These are phyloP conservation scores for Madoqua kirkii DNA, from an alignment of 2,113 vertebrate species.

Conservation along the genomic window DNA sequence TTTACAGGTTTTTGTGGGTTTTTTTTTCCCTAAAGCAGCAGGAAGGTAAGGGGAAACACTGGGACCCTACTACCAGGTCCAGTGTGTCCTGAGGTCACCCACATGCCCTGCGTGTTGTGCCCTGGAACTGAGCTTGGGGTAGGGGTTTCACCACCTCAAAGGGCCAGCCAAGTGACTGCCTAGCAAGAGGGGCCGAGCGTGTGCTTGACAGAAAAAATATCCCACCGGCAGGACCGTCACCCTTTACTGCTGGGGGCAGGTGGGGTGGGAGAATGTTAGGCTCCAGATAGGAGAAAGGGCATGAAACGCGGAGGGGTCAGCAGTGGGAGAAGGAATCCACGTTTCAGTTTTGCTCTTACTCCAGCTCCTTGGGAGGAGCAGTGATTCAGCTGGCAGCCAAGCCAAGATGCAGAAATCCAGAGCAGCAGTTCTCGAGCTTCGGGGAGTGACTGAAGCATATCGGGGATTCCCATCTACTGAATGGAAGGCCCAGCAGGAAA, in stretches of 20 bases:
- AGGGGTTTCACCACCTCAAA: background rate
- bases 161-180: background rate
- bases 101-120: background rate
- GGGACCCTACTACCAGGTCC: fast-evolving
- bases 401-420: background rate
- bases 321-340: background rate
- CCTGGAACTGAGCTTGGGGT: background rate
- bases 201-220: background rate
- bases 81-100: background rate
- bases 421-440: background rate
- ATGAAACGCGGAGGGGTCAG: fast-evolving
- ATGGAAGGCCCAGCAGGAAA: fast-evolving
- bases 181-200: background rate
- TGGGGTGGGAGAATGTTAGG: fast-evolving
- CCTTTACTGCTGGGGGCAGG: fast-evolving
- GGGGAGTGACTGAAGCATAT: background rate
- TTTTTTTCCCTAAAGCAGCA: background rate
- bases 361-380: background rate
- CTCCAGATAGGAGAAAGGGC: too few species aligned
- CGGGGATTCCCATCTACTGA: background rate
- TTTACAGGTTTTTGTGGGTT: background rate
- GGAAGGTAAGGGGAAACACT: background rate
- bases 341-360: background rate
- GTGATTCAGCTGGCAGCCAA: background rate
- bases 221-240: fast-evolving